A percentile compares a stretch with the other conserved stretches of the same genome.
These are phyloP conservation scores for Poecilia wingei DNA, from an alignment of 2,797 vertebrate genomes.

Conservation along the genomic window DNA sequence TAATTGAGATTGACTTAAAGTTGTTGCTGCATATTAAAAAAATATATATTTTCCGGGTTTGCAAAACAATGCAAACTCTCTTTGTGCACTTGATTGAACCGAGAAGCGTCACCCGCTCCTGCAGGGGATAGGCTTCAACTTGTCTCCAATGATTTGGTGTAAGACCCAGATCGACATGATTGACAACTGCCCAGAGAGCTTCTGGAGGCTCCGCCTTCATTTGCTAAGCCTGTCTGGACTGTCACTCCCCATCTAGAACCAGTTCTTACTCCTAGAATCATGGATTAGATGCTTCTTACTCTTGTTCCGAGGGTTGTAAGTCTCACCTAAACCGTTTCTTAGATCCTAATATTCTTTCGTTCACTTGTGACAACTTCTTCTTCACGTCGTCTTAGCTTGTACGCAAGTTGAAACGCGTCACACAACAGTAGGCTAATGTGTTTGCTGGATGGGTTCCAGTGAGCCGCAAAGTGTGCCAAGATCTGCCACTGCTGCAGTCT, in stretches of 20 bases:
- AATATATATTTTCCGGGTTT: neutral
- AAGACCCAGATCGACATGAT: conserved; percentile 43
- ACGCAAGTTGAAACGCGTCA: conserved; percentile 22
- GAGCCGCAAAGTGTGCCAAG: conserved; percentile 37
- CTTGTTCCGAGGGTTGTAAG: conserved; percentile 11
- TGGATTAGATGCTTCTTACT: conserved; percentile 24
- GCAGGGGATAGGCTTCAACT: conserved; percentile 6
- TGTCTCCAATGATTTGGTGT: conserved; percentile 29
- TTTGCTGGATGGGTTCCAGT: conserved; percentile 47
- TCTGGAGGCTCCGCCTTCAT: conserved; percentile 57
- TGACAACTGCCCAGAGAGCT: conserved; percentile 54
- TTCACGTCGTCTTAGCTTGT: neutral
- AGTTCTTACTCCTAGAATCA: conserved; percentile 20
- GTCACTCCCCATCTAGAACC: conserved; percentile 63
- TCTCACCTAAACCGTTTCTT: conserved; percentile 7
- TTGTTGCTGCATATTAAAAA: neutral
- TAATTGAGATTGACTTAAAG: neutral
- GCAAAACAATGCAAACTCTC: neutral
- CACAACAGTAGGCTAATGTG: conserved; percentile 53
- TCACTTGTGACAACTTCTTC: neutral
- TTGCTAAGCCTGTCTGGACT: conserved; percentile 49
- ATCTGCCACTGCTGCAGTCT: conserved; percentile 58
- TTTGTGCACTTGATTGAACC: neutral
- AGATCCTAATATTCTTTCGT: neutral
- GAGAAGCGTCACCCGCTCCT: conserved; percentile 8